Evolutionary conservation across 1,140 invertebrate genomes (phyloP).

Genomic region (Sycophila sp.): DNA sequence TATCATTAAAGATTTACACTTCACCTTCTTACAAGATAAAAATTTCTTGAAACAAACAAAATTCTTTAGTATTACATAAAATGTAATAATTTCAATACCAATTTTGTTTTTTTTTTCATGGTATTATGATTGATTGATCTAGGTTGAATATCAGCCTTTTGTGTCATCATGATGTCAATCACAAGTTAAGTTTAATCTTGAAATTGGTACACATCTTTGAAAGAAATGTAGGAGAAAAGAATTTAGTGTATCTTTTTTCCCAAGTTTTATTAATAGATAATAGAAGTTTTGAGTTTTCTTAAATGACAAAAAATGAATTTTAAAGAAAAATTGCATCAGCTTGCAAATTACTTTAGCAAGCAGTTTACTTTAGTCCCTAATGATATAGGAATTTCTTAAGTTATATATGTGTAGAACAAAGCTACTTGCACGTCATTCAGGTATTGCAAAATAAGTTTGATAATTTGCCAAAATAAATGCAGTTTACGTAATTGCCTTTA

Average conservation of each 20-base stretch:
- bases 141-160: neutral
- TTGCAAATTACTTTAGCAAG: neutral
- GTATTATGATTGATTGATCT: neutral
- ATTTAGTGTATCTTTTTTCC: neutral
- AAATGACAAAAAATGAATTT: neutral
- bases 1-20: no score
- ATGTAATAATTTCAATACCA: neutral
- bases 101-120: neutral
- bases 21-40: no score
- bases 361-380: neutral
- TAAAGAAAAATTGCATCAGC: conserved; percentile 4
- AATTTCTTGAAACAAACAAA: no score
- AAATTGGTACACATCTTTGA: neutral
- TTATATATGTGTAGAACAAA: neutral
- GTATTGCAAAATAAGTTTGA: conserved; percentile 6
- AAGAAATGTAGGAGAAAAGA: neutral
- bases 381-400: neutral
- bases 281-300: neutral
- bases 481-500: neutral
- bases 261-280: neutral
- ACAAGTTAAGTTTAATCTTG: conserved; percentile 5
- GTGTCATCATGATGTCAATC: neutral
- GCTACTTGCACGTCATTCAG: neutral
- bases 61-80: no score
- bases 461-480: conserved; percentile 1